Percentiles rank a stretch among this genome's conserved stretches.
These are phyloP conservation scores for Neosalanx taihuensis DNA, from an alignment of 2,797 vertebrate species.

Conservation along the genomic window DNA sequence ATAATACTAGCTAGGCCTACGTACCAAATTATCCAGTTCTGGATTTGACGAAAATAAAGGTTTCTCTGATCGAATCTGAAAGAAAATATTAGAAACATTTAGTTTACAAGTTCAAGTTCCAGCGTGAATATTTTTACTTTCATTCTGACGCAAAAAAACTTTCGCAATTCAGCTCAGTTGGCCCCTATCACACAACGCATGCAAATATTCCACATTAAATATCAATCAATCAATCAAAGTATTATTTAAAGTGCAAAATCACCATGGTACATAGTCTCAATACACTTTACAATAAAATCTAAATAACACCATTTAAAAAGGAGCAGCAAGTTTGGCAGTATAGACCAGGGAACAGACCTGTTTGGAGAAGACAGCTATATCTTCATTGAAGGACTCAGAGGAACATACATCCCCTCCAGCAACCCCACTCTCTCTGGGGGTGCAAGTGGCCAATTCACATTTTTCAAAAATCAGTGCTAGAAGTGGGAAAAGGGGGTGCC, in stretches of 20 bases:
- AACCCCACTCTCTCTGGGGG: constrained; percentile 85
- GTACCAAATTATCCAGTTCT: constrained; percentile 77
- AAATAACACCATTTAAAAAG: neutral
- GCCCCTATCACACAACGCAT: neutral
- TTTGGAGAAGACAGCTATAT: constrained; percentile 93
- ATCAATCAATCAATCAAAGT: too few relatives aligned
- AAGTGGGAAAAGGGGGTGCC: constrained; percentile 91
- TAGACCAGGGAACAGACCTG: constrained; percentile 73
- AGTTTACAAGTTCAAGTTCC: neutral
- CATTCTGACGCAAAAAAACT: neutral
- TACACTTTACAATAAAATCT: too few relatives aligned
- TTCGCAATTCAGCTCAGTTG: neutral
- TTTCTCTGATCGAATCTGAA: constrained; percentile 86
- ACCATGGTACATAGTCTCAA: too few relatives aligned
- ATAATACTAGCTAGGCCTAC: constrained; percentile 5
- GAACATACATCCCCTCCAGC: constrained; percentile 90
- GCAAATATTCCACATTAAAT: too few relatives aligned
- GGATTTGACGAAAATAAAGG: constrained; percentile 87
- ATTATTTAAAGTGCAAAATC: too few relatives aligned
- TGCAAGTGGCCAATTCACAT: constrained; percentile 94
- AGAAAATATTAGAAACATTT: constrained; percentile 45
- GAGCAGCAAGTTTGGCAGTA: neutral
- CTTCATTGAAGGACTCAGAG: constrained; percentile 93
- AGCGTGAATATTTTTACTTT: neutral
- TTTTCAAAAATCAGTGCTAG: constrained; percentile 95